These are phyloP conservation scores for Lacanobia wlatinum DNA, from an alignment of 2,888 invertebrate species.

Conservation along the genomic window DNA sequence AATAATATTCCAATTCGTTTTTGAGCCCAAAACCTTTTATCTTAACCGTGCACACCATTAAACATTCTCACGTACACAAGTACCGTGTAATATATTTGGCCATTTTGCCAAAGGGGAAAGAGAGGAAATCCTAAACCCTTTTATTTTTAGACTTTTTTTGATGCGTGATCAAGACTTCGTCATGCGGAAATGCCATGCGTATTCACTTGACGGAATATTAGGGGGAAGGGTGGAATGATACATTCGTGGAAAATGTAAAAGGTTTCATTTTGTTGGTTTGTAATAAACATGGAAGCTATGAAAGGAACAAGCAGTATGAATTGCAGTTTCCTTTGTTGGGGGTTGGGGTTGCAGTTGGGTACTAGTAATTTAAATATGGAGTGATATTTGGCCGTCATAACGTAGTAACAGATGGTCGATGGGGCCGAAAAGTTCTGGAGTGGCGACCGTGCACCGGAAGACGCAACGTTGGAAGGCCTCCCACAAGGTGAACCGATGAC, in stretches of 20 bases:
- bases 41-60: conserved; percentile 1
- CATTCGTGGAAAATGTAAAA: conserved; percentile 4
- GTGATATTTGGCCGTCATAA: no score
- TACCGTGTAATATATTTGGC: conserved; percentile 23
- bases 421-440: no score
- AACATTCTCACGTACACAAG: conserved; percentile 19
- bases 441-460: no score
- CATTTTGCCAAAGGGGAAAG: conserved; percentile 10
- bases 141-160: conserved; percentile 29
- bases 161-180: conserved; percentile 41
- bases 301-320: background rate
- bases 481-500: no score
- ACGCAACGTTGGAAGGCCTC: no score
- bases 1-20: background rate
- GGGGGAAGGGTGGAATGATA: background rate
- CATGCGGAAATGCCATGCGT: conserved; percentile 39
- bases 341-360: no score
- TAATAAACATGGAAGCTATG: background rate
- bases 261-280: conserved; percentile 9
- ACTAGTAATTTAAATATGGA: no score
- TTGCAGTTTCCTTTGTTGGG: background rate
- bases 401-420: no score
- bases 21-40: background rate
- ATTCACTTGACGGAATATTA: conserved; percentile 23
- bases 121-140: conserved; percentile 9